Base-by-base conservation (phyloP, 2,888 invertebrate genomes). In the Chymomyza fuscimana region DNA sequence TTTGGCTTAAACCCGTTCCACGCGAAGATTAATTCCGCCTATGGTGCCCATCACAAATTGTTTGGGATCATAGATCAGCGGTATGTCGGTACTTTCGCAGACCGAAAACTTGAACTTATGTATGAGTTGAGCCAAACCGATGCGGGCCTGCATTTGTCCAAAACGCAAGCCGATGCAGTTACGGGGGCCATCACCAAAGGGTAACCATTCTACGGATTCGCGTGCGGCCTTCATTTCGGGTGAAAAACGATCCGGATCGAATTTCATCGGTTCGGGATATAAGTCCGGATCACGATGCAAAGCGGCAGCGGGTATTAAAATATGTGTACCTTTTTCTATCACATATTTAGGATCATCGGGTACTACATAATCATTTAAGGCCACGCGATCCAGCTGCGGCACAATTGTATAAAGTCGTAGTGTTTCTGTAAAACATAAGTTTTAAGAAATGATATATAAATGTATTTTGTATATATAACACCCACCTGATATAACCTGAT, bases 231-330 rank as follows among this genome's bases (percentile, higher is more conserved):
- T 93, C 62, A 93, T 93, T 70, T 94, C 93, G 1, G 92, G 90
- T 0, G 92, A 89, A 86, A 95, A 95, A 75, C 94, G 91, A 0
- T 94, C 94, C 0, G 95, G 95, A 70, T 94, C 93, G 67, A 94
- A 95, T 19, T 90, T 92, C 1, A 93, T 91, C 0, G 95, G 95
- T 2, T 95, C 91, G 0, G 92, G 91, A 73, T 91, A 93, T 46
- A 91, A 86, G 1, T 91, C 80, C 1, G 91, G 89, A 77, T 94
- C 94, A 81, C 92, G 93, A 67, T 95, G 95, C 77, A 94, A 92
- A 0, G 93, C 93, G 67, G 92, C 91, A 9, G 79, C 74, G 0
- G 90, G 91, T 19, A 91, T 74, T 0, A 86, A 4, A 0, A 90
- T 58, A 4, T 74, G 70, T 4, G 81, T 83, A 22, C 85, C 89